Conservation (phyloP, 2,888 invertebrate species). For the Myopa tessellatipennis region DNA sequence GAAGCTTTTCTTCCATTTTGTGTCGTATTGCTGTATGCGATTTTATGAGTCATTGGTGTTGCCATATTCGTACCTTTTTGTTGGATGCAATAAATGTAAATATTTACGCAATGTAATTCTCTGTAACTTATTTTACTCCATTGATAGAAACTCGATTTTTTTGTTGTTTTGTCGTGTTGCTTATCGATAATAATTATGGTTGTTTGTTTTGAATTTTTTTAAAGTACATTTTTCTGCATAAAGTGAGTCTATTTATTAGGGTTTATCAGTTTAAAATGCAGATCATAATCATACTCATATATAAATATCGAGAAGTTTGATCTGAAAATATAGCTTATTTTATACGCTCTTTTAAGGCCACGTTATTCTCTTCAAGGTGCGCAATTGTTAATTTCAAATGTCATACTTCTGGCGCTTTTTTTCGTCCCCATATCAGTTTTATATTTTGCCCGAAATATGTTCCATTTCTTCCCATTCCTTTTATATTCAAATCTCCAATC, state of each 20-base stretch:
- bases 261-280: neutral
- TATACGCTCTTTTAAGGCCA: neutral
- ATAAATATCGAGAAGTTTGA: neutral
- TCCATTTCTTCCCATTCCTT: neutral
- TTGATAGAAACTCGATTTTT: conserved; percentile 5
- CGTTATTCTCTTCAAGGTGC: neutral
- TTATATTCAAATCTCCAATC: neutral
- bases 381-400: no score
- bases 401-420: neutral
- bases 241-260: neutral
- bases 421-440: no score
- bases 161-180: neutral
- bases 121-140: neutral
- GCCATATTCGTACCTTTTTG: no score
- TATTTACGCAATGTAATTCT: neutral
- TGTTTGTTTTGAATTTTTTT: neutral
- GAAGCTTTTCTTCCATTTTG: no score
- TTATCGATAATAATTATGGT: no score
- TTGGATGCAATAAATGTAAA: no score
- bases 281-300: neutral
- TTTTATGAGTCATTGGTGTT: no score
- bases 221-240: neutral
- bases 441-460: neutral
- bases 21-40: no score
- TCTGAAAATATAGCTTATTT: neutral